These are phyloP conservation scores for Trichonephila clavipes DNA, from an alignment of 1,140 invertebrate genomes.

Conservation along the genomic window DNA sequence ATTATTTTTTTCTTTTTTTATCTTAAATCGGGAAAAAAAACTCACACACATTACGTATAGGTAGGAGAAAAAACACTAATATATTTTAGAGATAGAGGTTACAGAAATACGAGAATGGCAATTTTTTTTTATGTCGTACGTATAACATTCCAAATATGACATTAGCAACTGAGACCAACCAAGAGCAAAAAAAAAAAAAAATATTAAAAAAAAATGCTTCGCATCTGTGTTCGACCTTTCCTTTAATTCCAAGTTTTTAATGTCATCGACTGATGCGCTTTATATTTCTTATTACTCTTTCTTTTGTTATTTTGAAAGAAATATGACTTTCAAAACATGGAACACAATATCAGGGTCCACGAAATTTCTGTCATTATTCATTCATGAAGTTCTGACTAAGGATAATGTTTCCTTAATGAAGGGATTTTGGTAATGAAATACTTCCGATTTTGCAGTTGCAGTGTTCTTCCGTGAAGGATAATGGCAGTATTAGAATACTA, in stretches of 20 bases:
- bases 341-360: neutral
- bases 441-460: neutral
- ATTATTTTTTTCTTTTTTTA: no score
- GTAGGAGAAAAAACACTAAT: neutral
- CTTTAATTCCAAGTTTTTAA: neutral
- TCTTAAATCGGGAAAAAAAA: neutral
- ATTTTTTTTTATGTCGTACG: neutral
- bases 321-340: conserved; percentile 56
- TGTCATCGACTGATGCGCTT: neutral
- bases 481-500: neutral
- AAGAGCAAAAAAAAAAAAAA: neutral
- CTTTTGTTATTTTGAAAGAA: neutral
- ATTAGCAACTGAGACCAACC: neutral
- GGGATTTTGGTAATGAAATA: conserved; percentile 11
- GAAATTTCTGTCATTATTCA: conserved; percentile 30
- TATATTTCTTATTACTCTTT: neutral
- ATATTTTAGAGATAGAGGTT: neutral
- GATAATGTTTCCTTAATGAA: conserved; percentile 1
- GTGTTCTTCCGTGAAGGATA: neutral
- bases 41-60: neutral
- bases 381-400: conserved; percentile 6
- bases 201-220: neutral
- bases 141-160: conserved; percentile 7
- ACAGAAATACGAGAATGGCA: neutral
- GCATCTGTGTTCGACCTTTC: neutral